phyloP scores from a whole-genome alignment of 2,888 invertebrate genomes.

The Cryptosula pallasiana region DNA sequence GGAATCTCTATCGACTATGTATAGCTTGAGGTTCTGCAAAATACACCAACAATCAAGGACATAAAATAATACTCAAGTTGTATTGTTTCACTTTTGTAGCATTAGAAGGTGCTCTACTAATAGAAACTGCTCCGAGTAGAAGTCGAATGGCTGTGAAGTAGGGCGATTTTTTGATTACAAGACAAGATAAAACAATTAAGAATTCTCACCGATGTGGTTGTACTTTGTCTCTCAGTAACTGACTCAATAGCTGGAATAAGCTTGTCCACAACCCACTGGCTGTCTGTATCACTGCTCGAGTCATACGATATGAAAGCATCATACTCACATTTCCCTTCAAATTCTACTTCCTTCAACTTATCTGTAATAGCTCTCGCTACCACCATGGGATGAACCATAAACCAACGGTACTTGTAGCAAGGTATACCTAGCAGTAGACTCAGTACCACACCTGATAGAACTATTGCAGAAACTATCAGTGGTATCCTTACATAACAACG shows the following conservation, averaged over 20 bases:
- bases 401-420: conserved; percentile 18
- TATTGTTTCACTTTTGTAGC: no score
- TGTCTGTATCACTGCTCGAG: not conserved
- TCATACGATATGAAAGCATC: conserved; percentile 7
- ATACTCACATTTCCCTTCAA: conserved; percentile 16
- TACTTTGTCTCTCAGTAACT: no score
- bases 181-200: no score
- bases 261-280: not conserved
- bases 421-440: not conserved
- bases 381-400: not conserved
- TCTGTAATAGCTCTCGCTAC: conserved; percentile 1
- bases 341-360: not conserved
- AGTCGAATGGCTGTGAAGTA: no score
- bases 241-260: not conserved
- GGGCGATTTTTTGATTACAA: no score
- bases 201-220: no score
- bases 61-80: no score
- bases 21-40: not conserved
- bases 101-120: no score
- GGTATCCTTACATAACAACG: not conserved
- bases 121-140: no score
- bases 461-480: not conserved
- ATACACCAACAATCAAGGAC: no score
- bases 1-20: not conserved
- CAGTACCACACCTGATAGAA: not conserved